Evolutionary conservation across 92 coral and sea anemone species (phyloP), one percentile per base, ranked within the genome.

Genomic region (Porites cylindrica): DNA sequence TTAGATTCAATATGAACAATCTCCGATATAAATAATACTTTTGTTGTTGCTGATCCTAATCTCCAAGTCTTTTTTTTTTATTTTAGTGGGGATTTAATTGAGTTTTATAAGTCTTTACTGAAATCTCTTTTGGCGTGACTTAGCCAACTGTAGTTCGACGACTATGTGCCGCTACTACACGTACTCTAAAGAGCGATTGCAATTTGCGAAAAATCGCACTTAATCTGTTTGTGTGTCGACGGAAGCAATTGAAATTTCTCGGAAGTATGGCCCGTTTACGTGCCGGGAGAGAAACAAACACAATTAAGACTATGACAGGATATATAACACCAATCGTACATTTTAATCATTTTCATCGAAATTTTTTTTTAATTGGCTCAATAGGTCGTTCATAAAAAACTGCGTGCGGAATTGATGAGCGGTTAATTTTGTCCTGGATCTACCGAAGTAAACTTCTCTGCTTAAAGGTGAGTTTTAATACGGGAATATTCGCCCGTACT

Each of bases 261-360:
- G 84, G 84, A 80, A 66, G 84, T 67, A 20, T 16, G 23, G 50
- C 14, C 11, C 26, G 84, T 65, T 80, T 66, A 20, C 74, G 43
- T 66, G 72, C 51, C 20, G 20, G 84, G 54, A 64, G 51, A 23
- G 32, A 29, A 10, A 26, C 75, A 66, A 67, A 51, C 16, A 16
- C 66, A 80, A 80, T 66, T 66, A 51, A 26, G 23, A 66, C 38
- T 51, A n/a, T 66, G 84, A 51, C 74, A 79, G 47, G 84, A 23
- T 19, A 67, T 75, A 17, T 75, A 66, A 78, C 4, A 51, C 84
- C 38, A 24, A 75, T 19, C 7, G 78, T 53, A 8, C 78, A 53
- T 75, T 75, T 52, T 75, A 66, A 80, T 80, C 11, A 24, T 52
- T 66, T 67, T 52, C 67, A 20, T 80, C 72, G 32, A 51, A 7